These are phyloP conservation scores for Holocentrus rufus DNA, from an alignment of 2,797 vertebrate genomes.

Conservation along the genomic window DNA sequence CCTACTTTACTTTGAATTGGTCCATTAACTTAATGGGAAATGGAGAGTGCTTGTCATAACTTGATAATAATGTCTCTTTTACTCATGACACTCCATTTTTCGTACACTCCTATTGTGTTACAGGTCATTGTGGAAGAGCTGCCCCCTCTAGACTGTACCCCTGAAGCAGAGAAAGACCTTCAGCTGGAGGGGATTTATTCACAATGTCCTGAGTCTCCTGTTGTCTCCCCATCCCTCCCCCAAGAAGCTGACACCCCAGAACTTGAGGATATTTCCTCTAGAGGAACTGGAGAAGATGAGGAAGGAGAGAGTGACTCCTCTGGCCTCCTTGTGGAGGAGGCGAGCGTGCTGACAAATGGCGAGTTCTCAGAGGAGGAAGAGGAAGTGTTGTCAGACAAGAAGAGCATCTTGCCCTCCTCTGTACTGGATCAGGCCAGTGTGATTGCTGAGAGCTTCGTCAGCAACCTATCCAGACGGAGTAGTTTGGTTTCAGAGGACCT, in stretches of 20 bases:
- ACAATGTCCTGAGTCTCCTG: constrained; percentile 34
- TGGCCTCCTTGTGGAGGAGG: constrained; percentile 74
- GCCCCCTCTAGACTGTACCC: constrained; percentile 26
- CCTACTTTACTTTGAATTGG: constrained; percentile 44
- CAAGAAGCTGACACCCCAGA: constrained; percentile 55
- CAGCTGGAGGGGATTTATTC: constrained; percentile 49
- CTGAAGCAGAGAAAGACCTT: constrained; percentile 21
- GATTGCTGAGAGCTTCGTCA: constrained; percentile 84
- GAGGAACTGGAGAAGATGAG: constrained; percentile 59
- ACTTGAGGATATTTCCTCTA: constrained; percentile 48
- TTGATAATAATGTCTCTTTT: constrained; percentile 38
- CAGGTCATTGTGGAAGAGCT: constrained; percentile 64
- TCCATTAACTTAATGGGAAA: constrained; percentile 47
- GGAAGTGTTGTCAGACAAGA: constrained; percentile 55
- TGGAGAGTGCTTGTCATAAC: constrained; percentile 13
- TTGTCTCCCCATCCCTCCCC: constrained; percentile 17
- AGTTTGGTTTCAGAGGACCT: constrained; percentile 85
- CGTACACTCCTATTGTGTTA: constrained; percentile 52
- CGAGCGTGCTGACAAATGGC: constrained; percentile 83
- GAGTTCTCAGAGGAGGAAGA: constrained; percentile 86
- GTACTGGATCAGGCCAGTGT: constrained; percentile 88
- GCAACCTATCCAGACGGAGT: constrained; percentile 84
- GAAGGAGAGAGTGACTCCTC: constrained; percentile 71
- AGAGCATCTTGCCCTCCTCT: constrained; percentile 86
- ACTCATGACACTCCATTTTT: constrained; percentile 37